These are phyloP conservation scores for Hetaerina americana DNA, from an alignment of 1,140 invertebrate species.

Conservation along the genomic window DNA sequence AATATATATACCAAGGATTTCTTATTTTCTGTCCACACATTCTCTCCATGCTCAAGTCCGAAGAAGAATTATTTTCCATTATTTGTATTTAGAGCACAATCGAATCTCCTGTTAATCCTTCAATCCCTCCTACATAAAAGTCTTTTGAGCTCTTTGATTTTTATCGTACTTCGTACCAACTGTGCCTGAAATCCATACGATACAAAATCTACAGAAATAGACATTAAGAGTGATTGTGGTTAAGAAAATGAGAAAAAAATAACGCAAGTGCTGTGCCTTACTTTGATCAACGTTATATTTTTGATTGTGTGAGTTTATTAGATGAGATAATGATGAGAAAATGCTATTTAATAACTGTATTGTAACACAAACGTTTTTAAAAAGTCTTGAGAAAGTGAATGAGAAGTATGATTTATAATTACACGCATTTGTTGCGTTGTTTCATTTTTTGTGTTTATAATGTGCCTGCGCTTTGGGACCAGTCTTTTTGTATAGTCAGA, in stretches of 20 bases:
- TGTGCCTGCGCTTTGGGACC: background rate
- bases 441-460: background rate
- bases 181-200: background rate
- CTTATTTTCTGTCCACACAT: too few relatives aligned
- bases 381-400: background rate
- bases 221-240: background rate
- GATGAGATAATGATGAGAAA: background rate
- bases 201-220: background rate
- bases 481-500: background rate
- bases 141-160: background rate
- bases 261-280: background rate
- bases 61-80: too few relatives aligned
- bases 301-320: background rate
- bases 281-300: background rate
- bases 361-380: background rate
- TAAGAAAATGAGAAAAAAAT: background rate
- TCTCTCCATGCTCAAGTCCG: too few relatives aligned
- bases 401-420: background rate
- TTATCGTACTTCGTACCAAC: background rate
- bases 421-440: background rate
- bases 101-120: background rate
- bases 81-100: background rate
- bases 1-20: too few relatives aligned
- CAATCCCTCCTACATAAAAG: background rate
- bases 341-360: background rate